Evolutionary conservation across 2,888 invertebrate genomes (phyloP), one percentile per base, ranked within the genome.

Genomic region (Ypsolopha scabrella): DNA sequence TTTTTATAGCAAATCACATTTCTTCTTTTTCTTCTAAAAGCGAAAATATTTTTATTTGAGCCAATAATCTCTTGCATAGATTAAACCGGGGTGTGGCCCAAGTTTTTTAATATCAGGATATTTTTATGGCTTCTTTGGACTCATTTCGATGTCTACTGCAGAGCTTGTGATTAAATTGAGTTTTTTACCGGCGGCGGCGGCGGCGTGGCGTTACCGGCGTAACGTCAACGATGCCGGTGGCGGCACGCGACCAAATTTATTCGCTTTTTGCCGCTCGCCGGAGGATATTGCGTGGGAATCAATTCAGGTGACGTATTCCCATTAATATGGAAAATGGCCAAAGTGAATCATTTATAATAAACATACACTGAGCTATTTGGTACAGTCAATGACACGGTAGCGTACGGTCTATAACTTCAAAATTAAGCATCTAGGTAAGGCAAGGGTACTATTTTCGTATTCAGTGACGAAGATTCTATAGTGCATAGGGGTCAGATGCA

Each of bases 251-350:
- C 72, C 72, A n/a, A n/a, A n/a, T 72, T 72, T 80, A 82, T 80
- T 80, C 80, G 75, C 79, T 73, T 72, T 70, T 63, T 14, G 38
- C 39, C 14, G 65, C 71, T 72, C 70, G 68, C 64, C 71, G 76
- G 74, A 76, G 77, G 75, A 80, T 82, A 81, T 83, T 82, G 79
- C 79, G 75, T 81, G 78, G 73, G 79, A 81, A 81, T 78, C 70
- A 71, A 79, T 75, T 77, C 81, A 81, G 81, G 74, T 80, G 80
- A 65, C 68, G 67, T 64, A 64, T 62, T 55, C 50, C 50, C 57
- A 53, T 39, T 47, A 41, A 47, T 47, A 47, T 41, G 50, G 41
- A 53, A 50, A 50, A 36, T 24, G 4, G 24, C 24, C 24, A 24
- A 24, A 24, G 24, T 24, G 24, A 24, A 24, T 24, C 24, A 4